phyloP scores from a whole-genome alignment of 2,113 vertebrate species.

The Theristicus caerulescens region DNA sequence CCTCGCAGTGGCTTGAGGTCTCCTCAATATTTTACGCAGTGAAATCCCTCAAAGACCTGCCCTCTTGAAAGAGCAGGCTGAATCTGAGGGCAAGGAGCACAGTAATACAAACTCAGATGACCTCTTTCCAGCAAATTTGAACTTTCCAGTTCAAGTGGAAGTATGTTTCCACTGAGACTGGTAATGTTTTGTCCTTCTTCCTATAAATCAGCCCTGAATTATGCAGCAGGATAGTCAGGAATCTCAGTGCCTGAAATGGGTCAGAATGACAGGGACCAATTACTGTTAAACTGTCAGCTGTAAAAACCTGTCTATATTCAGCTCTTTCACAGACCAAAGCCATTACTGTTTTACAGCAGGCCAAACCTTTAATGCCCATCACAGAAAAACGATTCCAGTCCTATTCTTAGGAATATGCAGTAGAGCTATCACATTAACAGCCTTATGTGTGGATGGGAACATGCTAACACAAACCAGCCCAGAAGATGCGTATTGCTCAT shows the following conservation, averaged over 20 bases:
- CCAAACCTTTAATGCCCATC: accelerated
- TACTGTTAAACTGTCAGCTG: neutral
- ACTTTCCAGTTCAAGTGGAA: neutral
- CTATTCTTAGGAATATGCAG: neutral
- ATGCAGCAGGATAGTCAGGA: neutral
- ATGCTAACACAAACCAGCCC: neutral
- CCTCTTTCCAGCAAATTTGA: neutral
- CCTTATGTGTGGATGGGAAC: accelerated
- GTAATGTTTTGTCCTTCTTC: neutral
- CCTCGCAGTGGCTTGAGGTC: neutral
- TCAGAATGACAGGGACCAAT: neutral
- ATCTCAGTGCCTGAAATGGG: neutral
- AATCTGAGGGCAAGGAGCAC: neutral
- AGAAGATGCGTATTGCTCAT: neutral
- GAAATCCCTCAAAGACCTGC: neutral
- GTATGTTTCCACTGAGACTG: neutral
- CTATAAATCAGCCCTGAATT: neutral
- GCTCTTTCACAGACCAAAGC: neutral
- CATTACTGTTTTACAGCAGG: neutral
- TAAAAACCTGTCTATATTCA: neutral
- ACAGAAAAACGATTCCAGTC: neutral
- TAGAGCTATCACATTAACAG: no score
- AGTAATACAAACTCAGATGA: neutral
- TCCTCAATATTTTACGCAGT: neutral
- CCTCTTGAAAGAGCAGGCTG: neutral